A percentile compares a stretch with the other conserved stretches of the same genome.
phyloP scores from a whole-genome alignment of 2,888 invertebrate genomes.

The Ochropacha duplaris region DNA sequence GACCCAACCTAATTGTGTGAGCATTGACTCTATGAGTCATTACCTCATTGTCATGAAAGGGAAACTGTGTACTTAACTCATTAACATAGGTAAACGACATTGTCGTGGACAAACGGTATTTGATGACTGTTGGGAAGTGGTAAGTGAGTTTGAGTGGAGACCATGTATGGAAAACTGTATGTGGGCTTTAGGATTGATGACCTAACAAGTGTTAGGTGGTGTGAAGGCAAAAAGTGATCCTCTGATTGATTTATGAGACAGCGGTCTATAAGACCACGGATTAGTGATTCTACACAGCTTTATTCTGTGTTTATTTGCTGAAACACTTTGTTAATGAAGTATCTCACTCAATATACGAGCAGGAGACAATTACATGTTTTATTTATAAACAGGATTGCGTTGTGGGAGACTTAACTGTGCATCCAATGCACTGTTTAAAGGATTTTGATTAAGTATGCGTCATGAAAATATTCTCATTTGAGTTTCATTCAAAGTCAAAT shows the following conservation, averaged over 20 bases:
- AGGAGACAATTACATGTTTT: background rate
- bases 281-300: background rate
- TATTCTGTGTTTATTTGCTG: background rate
- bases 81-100: constrained; percentile 26
- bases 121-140: background rate
- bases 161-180: background rate
- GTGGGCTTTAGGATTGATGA: background rate
- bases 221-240: background rate
- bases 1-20: background rate
- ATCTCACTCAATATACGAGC: background rate
- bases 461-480: no score
- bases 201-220: background rate
- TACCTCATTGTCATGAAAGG: constrained; percentile 17
- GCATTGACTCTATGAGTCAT: constrained; percentile 1
- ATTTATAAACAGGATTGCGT: background rate
- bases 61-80: constrained; percentile 22
- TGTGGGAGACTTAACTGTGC: background rate
- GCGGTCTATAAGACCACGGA: background rate
- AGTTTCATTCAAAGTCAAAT: no score
- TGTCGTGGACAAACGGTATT: constrained; percentile 22
- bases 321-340: background rate
- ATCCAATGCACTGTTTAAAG: background rate
- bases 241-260: background rate
- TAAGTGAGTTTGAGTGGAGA: background rate
- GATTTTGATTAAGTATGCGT: background rate